A percentile compares a stretch with the other conserved stretches of the same genome.
phyloP scores from a whole-genome alignment of 2,113 vertebrate genomes.

The Callochromis pleurospilus region DNA sequence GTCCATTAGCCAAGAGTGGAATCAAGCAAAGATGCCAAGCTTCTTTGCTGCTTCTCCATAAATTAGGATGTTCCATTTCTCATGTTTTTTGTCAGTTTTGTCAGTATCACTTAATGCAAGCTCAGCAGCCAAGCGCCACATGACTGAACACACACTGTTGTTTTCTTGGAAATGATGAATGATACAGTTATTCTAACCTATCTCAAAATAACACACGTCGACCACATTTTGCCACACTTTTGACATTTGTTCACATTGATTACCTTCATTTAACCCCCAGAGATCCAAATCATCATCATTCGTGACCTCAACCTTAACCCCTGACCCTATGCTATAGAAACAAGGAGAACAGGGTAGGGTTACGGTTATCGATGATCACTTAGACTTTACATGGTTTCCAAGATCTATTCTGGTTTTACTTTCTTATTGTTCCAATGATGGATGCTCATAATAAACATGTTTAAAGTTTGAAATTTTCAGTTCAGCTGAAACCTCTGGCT shows the following conservation, averaged over 20 bases:
- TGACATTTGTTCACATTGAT: background rate
- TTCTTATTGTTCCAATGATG: background rate
- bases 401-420: background rate
- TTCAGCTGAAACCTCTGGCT: background rate
- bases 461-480: background rate
- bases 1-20: background rate
- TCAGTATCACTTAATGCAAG: background rate
- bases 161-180: background rate
- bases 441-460: background rate
- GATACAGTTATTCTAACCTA: background rate
- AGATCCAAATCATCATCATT: background rate
- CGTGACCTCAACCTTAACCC: rapidly evolving
- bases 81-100: background rate
- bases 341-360: rapidly evolving
- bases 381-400: background rate
- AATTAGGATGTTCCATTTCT: background rate
- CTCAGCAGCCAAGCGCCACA: background rate
- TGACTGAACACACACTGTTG: background rate
- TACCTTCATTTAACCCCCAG: background rate
- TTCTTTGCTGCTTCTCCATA: background rate
- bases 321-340: background rate
- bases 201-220: background rate
- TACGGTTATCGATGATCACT: background rate
- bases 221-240: background rate
- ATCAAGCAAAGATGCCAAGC: background rate